Conservation (phyloP, 2,888 invertebrate species). For the Cheilosia scutellata region DNA sequence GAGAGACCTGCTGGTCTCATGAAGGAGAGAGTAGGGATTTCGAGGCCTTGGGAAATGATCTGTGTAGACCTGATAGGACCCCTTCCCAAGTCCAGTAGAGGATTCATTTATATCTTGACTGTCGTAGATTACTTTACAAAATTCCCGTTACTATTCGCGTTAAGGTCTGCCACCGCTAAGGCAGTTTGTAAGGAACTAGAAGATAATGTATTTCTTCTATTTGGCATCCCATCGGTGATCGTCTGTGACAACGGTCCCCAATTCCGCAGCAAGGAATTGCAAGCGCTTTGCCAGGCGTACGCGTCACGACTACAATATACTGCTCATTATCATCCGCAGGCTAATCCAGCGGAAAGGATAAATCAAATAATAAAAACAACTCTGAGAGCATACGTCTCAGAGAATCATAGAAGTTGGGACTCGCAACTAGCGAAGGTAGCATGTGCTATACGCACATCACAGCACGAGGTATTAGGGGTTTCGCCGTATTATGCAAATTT, state of each 20-base stretch:
- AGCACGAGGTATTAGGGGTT: conserved; percentile 34
- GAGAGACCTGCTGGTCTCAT: background rate
- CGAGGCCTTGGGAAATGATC: background rate
- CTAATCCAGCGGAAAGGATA: background rate
- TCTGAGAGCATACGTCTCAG: conserved; percentile 4
- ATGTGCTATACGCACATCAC: conserved; percentile 24
- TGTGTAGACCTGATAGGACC: background rate
- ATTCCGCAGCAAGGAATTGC: background rate
- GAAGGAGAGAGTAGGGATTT: background rate
- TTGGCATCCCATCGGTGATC: too few relatives aligned
- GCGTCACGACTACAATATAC: background rate
- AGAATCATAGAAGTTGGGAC: conserved; percentile 13
- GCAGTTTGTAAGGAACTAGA: background rate
- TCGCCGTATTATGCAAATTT: conserved; percentile 35
- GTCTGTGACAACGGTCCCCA: too few relatives aligned
- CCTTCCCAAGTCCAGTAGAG: too few relatives aligned
- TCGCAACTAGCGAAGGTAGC: conserved; percentile 24
- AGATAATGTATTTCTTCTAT: background rate
- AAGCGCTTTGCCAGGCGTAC: background rate
- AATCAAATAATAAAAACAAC: conserved; percentile 1
- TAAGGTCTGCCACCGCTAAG: too few relatives aligned
- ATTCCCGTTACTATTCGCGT: too few relatives aligned
- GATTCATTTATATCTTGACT: too few relatives aligned
- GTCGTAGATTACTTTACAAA: too few relatives aligned
- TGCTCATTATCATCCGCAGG: too few relatives aligned